Percentiles rank a stretch among this genome's conserved stretches.
Conservation (phyloP, 2,797 vertebrate genomes). For the Artibeus lituratus region DNA sequence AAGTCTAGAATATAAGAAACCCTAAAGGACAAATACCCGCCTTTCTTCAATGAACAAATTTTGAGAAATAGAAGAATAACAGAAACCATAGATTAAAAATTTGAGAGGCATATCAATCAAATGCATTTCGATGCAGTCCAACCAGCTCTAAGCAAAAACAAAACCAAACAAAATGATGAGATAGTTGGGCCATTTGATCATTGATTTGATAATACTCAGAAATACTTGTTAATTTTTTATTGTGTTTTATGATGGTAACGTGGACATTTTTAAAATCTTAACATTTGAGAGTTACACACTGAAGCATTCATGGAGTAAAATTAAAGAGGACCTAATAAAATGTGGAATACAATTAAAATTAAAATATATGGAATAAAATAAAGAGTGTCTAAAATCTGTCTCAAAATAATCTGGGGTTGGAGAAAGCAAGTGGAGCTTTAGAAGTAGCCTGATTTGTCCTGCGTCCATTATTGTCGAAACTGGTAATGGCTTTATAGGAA, state of each 20-base stretch:
- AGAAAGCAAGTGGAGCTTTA: background rate
- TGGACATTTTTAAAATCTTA: background rate
- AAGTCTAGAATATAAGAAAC: background rate
- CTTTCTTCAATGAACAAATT: background rate
- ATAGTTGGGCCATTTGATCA: background rate
- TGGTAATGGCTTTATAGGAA: background rate
- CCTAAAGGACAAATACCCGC: background rate
- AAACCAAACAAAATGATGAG: background rate
- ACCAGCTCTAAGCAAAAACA: background rate
- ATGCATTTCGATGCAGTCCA: background rate
- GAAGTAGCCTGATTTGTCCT: background rate
- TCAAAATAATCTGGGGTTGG: background rate
- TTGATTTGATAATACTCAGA: background rate
- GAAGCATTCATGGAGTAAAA: background rate
- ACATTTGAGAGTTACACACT: background rate
- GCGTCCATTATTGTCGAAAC: background rate
- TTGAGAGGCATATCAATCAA: background rate
- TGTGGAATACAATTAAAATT: too few relatives aligned
- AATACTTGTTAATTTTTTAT: background rate
- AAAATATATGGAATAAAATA: background rate
- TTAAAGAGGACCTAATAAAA: background rate
- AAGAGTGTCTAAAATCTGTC: background rate
- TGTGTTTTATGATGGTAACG: background rate
- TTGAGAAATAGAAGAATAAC: background rate
- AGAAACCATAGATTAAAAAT: background rate